These are phyloP conservation scores for Oikopleura vanhoeffeni DNA, from an alignment of 23 tunicate species.

Conservation along the genomic window DNA sequence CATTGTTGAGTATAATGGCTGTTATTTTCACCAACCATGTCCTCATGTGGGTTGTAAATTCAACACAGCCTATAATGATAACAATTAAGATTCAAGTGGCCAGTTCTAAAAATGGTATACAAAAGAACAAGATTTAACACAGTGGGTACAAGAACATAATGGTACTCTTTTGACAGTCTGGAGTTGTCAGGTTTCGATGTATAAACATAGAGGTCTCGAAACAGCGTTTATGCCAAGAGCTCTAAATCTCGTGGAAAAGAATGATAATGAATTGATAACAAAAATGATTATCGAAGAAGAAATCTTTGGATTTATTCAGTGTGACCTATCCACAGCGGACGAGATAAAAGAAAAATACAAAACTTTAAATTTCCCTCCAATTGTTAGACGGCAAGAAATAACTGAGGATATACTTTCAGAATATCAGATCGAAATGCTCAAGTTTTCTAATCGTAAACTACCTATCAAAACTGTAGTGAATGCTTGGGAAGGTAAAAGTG, in stretches of 20 bases:
- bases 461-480: not conserved
- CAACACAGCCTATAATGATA: too few relatives aligned
- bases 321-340: not conserved
- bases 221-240: not conserved
- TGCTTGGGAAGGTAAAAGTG: not conserved
- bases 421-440: not conserved
- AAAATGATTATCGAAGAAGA: not conserved
- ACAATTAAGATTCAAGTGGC: too few relatives aligned
- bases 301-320: not conserved
- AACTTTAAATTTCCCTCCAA: not conserved
- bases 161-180: not conserved
- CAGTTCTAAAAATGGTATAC: too few relatives aligned
- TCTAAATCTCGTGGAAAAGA: not conserved
- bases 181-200: not conserved
- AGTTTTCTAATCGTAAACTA: not conserved
- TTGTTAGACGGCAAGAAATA: not conserved
- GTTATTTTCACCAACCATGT: not conserved
- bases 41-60: not conserved
- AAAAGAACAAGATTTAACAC: not conserved
- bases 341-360: not conserved
- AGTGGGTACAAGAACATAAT: not conserved
- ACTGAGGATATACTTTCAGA: not conserved
- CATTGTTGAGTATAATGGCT: not conserved
- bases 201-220: not conserved
- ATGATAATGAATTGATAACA: not conserved